A percentile compares a stretch with the other conserved stretches of the same genome.
phyloP scores from a whole-genome alignment of 2,888 invertebrate genomes.

The Vannuccia rotundouncinata region DNA sequence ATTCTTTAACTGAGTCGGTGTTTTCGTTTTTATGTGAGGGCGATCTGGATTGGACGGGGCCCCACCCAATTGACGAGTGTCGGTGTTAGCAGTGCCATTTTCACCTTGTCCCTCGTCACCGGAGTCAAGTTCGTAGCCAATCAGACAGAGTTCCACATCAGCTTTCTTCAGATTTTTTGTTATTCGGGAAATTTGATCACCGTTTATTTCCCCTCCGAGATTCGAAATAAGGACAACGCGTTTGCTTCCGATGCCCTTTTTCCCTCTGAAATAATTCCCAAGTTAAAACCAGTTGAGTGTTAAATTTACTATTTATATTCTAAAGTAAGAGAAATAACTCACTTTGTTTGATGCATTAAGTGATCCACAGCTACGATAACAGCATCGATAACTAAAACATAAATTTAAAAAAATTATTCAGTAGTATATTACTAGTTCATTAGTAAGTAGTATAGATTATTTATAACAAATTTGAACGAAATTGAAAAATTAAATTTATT shows the following conservation, averaged over 20 bases:
- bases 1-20: slow-evolving; percentile 50
- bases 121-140: not conserved
- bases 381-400: not conserved
- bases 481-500: no score
- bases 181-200: slow-evolving; percentile 60
- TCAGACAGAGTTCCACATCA: slow-evolving; percentile 59
- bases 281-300: not conserved
- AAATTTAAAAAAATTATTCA: not conserved
- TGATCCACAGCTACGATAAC: slow-evolving; percentile 41
- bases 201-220: slow-evolving; percentile 60
- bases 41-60: slow-evolving; percentile 40
- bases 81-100: slow-evolving; percentile 44
- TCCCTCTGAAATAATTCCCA: slow-evolving; percentile 48
- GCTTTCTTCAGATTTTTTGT: slow-evolving; percentile 61
- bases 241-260: slow-evolving; percentile 56
- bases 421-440: not conserved
- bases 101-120: slow-evolving; percentile 41
- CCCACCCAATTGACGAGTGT: slow-evolving; percentile 38
- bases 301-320: slow-evolving; percentile 24
- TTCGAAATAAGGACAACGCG: slow-evolving; percentile 66
- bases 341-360: slow-evolving; percentile 55
- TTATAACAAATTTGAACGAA: no score
- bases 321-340: slow-evolving; percentile 58
- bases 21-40: slow-evolving; percentile 48
- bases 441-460: not conserved